Percentiles rank a stretch among this genome's conserved stretches.
Evolutionary conservation across 1,140 invertebrate genomes (phyloP).

Genomic region (Drosophila elegans): DNA sequence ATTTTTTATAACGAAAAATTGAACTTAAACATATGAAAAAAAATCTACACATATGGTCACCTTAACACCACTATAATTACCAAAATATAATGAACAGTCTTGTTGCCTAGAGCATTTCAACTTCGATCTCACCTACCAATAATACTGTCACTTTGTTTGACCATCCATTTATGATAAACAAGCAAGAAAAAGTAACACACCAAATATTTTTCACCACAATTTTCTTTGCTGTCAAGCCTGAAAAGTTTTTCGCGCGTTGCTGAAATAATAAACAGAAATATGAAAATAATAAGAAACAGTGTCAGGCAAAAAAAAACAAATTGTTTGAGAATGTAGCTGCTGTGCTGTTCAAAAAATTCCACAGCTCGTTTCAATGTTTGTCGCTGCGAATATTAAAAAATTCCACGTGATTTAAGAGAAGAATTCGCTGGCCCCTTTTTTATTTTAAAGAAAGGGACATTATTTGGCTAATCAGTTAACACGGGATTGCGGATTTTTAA

Average conservation of each 20-base stretch:
- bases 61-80: neutral
- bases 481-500: constrained; percentile 57
- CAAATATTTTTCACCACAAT: constrained; percentile 1
- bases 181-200: neutral
- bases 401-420: constrained; percentile 31
- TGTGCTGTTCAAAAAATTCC: constrained; percentile 47
- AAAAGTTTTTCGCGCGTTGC: constrained; percentile 31
- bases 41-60: neutral
- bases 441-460: constrained; percentile 5
- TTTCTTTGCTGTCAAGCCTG: constrained; percentile 26
- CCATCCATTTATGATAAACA: constrained; percentile 15
- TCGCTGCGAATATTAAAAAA: constrained; percentile 36
- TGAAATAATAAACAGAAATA: constrained; percentile 23
- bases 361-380: constrained; percentile 22
- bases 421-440: constrained; percentile 22
- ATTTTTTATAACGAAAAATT: too few relatives aligned
- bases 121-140: constrained; percentile 1
- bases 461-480: constrained; percentile 63
- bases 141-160: constrained; percentile 15
- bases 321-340: neutral
- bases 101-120: neutral
- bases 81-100: neutral
- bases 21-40: neutral
- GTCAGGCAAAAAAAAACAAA: constrained; percentile 7
- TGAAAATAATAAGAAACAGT: constrained; percentile 8